Conservation (phyloP, 2,888 invertebrate species). For the Trichogramma evanescens region DNA sequence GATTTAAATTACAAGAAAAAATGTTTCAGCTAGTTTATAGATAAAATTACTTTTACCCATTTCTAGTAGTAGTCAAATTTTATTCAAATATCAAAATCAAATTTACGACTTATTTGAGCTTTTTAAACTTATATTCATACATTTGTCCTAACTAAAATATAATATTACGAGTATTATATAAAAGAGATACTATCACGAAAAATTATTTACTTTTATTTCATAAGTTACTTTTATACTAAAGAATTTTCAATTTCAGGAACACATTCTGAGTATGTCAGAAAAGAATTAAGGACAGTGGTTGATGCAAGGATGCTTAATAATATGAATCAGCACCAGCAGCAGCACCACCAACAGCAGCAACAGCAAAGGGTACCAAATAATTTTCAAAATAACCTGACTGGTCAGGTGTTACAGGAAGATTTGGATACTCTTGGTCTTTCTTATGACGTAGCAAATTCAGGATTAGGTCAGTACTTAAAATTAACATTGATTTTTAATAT, state of each 20-base stretch:
- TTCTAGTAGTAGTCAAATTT: no score
- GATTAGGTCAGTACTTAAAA: slow-evolving; percentile 28
- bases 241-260: slow-evolving; percentile 44
- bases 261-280: slow-evolving; percentile 82
- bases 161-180: no score
- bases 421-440: slow-evolving; percentile 64
- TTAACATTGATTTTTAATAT: no score
- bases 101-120: no score
- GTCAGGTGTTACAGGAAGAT: slow-evolving; percentile 55
- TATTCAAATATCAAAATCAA: no score
- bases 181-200: no score
- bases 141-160: no score
- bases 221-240: not conserved
- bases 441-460: slow-evolving; percentile 61
- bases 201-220: not conserved
- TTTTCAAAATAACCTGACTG: slow-evolving; percentile 41
- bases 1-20: no score
- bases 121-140: no score
- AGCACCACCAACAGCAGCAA: slow-evolving; percentile 32
- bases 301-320: slow-evolving; percentile 64
- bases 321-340: slow-evolving; percentile 33
- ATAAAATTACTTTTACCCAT: no score
- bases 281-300: slow-evolving; percentile 83
- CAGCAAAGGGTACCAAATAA: slow-evolving; percentile 47
- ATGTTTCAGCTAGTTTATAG: no score